Evolutionary conservation across 2,888 invertebrate species (phyloP).

Genomic region (Altica lythri): DNA sequence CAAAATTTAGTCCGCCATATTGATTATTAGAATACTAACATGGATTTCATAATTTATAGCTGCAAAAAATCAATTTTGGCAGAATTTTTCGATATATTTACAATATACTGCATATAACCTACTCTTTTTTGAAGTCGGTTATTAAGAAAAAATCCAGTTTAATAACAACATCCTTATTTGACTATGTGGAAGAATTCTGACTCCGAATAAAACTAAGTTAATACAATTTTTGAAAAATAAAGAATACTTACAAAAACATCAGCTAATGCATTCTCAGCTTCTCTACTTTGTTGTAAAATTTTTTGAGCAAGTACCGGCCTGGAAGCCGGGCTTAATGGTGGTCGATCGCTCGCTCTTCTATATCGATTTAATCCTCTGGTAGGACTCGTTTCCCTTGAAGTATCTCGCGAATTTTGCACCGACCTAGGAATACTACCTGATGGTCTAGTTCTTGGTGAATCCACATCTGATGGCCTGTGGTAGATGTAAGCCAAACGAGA

Average conservation of each 20-base stretch:
- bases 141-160: too few species aligned
- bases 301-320: constrained; percentile 75
- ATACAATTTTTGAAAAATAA: too few species aligned
- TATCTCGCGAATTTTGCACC: constrained; percentile 68
- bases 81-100: too few species aligned
- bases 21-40: too few species aligned
- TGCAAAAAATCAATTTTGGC: too few species aligned
- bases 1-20: too few species aligned
- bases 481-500: constrained; percentile 79
- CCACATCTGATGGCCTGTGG: constrained; percentile 59
- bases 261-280: constrained; percentile 83
- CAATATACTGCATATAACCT: too few species aligned
- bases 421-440: constrained; percentile 74
- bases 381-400: constrained; percentile 57
- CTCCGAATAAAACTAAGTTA: too few species aligned
- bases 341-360: constrained; percentile 58
- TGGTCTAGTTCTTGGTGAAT: constrained; percentile 61
- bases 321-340: constrained; percentile 62
- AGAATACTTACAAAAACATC: constrained; percentile 70
- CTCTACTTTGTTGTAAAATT: constrained; percentile 82
- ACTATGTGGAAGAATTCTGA: too few species aligned
- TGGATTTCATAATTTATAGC: too few species aligned
- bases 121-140: too few species aligned
- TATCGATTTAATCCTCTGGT: constrained; percentile 51
- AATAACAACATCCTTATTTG: too few species aligned